Base-by-base conservation (phyloP, 2,797 vertebrate species). In the Argyrosomus regius region DNA sequence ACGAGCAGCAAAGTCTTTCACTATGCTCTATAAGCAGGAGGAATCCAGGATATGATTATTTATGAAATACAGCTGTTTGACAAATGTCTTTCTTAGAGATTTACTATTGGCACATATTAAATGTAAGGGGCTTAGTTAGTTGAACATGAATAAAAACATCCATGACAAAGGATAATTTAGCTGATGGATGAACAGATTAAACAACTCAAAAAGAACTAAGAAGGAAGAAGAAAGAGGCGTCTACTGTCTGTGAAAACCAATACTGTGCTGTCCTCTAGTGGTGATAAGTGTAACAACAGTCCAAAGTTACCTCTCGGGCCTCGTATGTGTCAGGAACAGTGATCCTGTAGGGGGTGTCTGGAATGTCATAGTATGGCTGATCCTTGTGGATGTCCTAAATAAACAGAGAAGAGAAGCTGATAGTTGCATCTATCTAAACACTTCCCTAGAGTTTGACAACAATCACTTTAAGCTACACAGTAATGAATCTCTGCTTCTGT, bases 361-460 rank as follows among this genome's bases (percentile, higher is more conserved):
- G 98, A 85, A 99, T 99, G 93, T 98, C 96, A 31, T 99, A 99
- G 83, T 98, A 98, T 0, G 98, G 98, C 82, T 97, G 98, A 90
- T 99, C 98, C 92, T 99, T 99, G 89, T 99, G 98, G 90, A 99
- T 99, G 71, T 99, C 98, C 98, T 99, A 78, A 72, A 71, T 16
- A 48, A 87, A 90, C 9, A 65, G 1, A 50, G 41, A 61, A 52
- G 3, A 35, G 41, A 70, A 43, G 18, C 26, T 8, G 41, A 41
- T 22, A 12, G 22, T 16, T 58, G 13, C 39, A 58, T 1, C 0
- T 45, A 46, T 26, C 20, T 22, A n/a, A 72, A 65, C 22, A 66
- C 45, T 22, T 66, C 3, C 2, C 16, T 45, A 3, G 41, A 13
- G 41, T 57, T 22, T n/a, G 2, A 43, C 16, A 35, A 60, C n/a